phyloP scores from a whole-genome alignment of 2,113 vertebrate genomes.

The Gavialis gangeticus region DNA sequence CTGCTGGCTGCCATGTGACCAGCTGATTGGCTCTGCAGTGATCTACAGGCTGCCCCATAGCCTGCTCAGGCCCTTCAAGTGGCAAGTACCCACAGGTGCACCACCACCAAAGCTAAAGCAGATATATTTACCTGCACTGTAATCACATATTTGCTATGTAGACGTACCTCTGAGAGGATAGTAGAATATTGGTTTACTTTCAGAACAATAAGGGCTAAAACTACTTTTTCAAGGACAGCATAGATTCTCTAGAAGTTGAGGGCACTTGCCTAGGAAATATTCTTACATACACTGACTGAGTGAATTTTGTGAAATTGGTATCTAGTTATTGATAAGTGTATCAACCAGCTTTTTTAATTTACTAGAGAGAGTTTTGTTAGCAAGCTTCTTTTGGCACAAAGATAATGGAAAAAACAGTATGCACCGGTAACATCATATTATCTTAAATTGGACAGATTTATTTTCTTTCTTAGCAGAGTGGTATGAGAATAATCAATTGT shows the following conservation, averaged over 20 bases:
- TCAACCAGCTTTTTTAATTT: background rate
- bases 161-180: background rate
- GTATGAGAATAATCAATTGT: background rate
- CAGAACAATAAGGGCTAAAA: background rate
- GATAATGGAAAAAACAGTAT: background rate
- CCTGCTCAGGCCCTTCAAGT: too few relatives aligned
- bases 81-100: too few relatives aligned
- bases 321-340: background rate
- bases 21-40: too few relatives aligned
- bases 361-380: background rate
- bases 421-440: background rate
- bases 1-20: too few relatives aligned
- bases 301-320: background rate
- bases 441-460: background rate
- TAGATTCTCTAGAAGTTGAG: background rate
- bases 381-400: background rate
- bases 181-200: background rate
- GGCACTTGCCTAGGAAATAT: background rate
- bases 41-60: too few relatives aligned
- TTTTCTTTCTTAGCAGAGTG: background rate
- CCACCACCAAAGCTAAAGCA: background rate
- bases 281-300: background rate
- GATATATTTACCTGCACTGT: background rate
- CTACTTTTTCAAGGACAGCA: background rate
- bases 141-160: conserved; percentile 26